Conservation (phyloP, 2,797 vertebrate genomes). For the Rhadinocentrus ornatus region DNA sequence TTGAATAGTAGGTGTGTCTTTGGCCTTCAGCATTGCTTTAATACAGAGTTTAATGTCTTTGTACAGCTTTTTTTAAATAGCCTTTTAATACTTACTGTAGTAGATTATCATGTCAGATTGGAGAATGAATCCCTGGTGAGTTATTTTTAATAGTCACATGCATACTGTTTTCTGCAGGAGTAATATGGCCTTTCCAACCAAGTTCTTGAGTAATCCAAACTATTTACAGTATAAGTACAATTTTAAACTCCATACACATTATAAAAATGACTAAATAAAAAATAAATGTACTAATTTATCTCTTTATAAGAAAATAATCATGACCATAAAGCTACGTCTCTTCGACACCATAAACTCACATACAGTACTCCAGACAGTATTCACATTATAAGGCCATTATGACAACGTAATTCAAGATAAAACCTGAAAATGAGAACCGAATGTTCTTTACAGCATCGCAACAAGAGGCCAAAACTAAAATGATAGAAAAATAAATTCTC, state of each 20-base stretch:
- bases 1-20: slow-evolving; percentile 73
- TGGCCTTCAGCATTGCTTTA: slow-evolving; percentile 77
- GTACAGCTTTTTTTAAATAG: slow-evolving; percentile 56
- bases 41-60: slow-evolving; percentile 65
- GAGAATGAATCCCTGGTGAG: slow-evolving; percentile 64
- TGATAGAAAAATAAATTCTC: slow-evolving; percentile 80
- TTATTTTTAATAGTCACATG: slow-evolving; percentile 73
- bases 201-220: slow-evolving; percentile 74
- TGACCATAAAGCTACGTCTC: slow-evolving; percentile 79
- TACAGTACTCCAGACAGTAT: slow-evolving; percentile 73
- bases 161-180: slow-evolving; percentile 71
- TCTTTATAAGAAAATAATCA: slow-evolving; percentile 84
- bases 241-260: slow-evolving; percentile 72
- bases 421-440: slow-evolving; percentile 77
- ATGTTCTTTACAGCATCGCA: slow-evolving; percentile 74
- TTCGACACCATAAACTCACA: slow-evolving; percentile 70
- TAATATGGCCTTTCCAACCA: slow-evolving; percentile 73
- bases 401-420: slow-evolving; percentile 76
- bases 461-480: slow-evolving; percentile 73
- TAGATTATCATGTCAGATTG: slow-evolving; percentile 67
- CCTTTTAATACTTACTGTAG: slow-evolving; percentile 65
- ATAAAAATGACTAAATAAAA: slow-evolving; percentile 84
- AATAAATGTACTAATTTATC: slow-evolving; percentile 82
- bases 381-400: slow-evolving; percentile 80
- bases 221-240: slow-evolving; percentile 77